Conservation (phyloP, 1,140 invertebrate species). For the Dinoponera quadriceps region DNA sequence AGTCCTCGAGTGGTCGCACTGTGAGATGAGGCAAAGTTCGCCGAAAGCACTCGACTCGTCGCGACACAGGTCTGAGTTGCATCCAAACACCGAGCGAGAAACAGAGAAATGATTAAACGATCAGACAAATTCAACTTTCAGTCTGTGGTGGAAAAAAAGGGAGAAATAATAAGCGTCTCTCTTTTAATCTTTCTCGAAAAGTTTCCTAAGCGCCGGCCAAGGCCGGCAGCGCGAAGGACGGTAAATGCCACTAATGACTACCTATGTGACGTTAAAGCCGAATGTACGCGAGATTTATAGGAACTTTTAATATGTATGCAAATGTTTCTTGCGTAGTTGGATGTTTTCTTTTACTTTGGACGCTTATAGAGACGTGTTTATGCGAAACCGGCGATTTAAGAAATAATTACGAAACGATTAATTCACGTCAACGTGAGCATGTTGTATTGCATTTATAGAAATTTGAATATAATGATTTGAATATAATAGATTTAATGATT, state of each 20-base stretch:
- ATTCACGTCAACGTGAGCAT: neutral
- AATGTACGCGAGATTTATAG: neutral
- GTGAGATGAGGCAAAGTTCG: neutral
- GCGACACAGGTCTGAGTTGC: neutral
- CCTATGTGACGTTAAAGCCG: neutral
- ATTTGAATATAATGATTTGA: slow-evolving; percentile 5
- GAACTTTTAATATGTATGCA: neutral
- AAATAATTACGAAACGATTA: slow-evolving; percentile 5
- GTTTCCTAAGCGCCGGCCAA: neutral
- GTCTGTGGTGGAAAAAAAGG: no score
- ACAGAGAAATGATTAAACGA: neutral
- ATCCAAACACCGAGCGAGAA: neutral
- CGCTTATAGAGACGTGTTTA: neutral
- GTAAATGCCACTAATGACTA: neutral
- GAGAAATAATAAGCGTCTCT: no score
- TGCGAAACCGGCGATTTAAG: neutral
- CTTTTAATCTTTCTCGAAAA: no score
- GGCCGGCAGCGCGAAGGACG: neutral
- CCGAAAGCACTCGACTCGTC: neutral
- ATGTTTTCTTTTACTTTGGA: neutral
- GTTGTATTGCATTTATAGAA: neutral
- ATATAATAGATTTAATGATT: no score
- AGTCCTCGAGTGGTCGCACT: neutral
- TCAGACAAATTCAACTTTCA: neutral
- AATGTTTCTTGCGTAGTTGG: neutral